Conservation (phyloP, 2,888 invertebrate genomes). For the Drosophila yooni region DNA sequence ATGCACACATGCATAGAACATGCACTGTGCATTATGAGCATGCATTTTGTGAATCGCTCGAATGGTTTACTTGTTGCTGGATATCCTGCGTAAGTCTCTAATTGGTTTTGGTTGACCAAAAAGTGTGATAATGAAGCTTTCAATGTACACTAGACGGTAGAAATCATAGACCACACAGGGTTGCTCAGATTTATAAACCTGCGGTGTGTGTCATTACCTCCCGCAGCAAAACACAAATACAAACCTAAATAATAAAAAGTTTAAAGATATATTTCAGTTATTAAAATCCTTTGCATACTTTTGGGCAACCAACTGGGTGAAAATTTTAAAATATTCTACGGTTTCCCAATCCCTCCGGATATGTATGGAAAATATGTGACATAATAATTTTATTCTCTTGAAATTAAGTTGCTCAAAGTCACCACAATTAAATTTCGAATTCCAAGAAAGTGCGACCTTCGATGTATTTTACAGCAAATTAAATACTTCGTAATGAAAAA, state of each 20-base stretch:
- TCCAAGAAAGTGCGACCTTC: not conserved
- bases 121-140: conserved; percentile 56
- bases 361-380: not conserved
- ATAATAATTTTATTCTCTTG: not conserved
- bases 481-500: not conserved
- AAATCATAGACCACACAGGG: not conserved
- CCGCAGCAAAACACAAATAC: not conserved
- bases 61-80: conserved; percentile 58
- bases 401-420: not conserved
- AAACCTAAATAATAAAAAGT: not conserved
- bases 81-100: conserved; percentile 26
- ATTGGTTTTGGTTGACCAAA: conserved; percentile 47
- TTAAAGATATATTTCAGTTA: not conserved
- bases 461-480: not conserved
- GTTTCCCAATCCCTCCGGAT: not conserved
- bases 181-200: not conserved
- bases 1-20: conserved; percentile 1
- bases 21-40: conserved; percentile 45
- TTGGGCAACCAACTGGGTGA: not conserved
- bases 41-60: conserved; percentile 37
- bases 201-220: not conserved
- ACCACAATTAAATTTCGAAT: not conserved
- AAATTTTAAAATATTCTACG: not conserved
- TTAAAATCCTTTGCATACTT: conserved; percentile 7
- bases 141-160: conserved; percentile 7